A percentile compares a stretch with the other conserved stretches of the same genome.
Conservation (phyloP, 2,113 vertebrate genomes). For the Lagopus muta region DNA sequence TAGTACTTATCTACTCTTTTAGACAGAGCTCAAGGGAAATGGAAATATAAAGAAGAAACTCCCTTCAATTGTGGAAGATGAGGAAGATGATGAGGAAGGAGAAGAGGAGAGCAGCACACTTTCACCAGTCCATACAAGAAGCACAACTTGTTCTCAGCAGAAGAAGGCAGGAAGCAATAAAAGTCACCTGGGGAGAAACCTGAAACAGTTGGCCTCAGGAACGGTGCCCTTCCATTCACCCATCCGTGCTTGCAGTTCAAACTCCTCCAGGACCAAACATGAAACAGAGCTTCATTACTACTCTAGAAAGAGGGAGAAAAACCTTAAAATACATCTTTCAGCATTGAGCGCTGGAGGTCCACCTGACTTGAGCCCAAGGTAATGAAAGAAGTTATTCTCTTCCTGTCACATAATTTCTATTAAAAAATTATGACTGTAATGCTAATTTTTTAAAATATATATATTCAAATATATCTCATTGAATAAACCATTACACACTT, state of each 20-base stretch:
- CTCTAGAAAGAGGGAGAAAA: slow-evolving; percentile 78
- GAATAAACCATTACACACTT: neutral
- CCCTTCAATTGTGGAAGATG: slow-evolving; percentile 83
- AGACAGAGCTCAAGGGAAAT: slow-evolving; percentile 83
- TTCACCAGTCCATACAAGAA: slow-evolving; percentile 78
- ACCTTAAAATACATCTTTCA: slow-evolving; percentile 78
- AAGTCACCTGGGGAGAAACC: slow-evolving; percentile 78
- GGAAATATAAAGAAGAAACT: slow-evolving; percentile 83
- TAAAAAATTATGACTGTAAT: neutral
- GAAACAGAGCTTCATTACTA: slow-evolving; percentile 74
- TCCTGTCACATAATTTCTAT: neutral
- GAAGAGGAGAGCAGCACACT: slow-evolving; percentile 76
- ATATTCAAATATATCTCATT: neutral
- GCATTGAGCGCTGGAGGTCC: slow-evolving; percentile 68
- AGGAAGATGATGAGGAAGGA: slow-evolving; percentile 78
- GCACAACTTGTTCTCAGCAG: slow-evolving; percentile 66
- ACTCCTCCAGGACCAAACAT: slow-evolving; percentile 71
- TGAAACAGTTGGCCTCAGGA: slow-evolving; percentile 82
- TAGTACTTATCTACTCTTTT: slow-evolving; percentile 38
- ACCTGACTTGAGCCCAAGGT: slow-evolving; percentile 85
- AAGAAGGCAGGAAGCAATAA: slow-evolving; percentile 76
- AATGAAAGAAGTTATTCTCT: neutral
- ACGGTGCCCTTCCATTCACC: slow-evolving; percentile 82
- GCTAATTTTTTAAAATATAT: too few relatives aligned
- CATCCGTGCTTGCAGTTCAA: slow-evolving; percentile 75